Percentiles rank a stretch among this genome's conserved stretches.
phyloP scores from a whole-genome alignment of 2,797 vertebrate genomes.

The Pipistrellus pygmaeus region DNA sequence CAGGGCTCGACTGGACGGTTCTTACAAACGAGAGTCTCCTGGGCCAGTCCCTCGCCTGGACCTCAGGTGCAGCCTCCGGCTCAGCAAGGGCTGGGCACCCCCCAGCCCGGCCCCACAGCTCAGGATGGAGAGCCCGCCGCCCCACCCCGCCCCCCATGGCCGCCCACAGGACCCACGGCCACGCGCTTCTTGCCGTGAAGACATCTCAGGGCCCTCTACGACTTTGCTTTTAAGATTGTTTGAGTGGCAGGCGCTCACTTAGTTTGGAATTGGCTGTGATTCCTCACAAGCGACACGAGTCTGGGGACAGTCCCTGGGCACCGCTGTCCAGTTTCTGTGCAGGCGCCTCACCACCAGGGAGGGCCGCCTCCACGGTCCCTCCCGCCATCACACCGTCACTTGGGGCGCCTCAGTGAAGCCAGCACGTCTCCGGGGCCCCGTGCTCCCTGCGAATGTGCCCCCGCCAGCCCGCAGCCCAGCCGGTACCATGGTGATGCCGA shows the following conservation, averaged over 20 bases:
- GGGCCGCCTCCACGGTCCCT: background rate
- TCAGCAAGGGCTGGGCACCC: background rate
- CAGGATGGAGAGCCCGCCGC: background rate
- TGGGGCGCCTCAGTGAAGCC: background rate
- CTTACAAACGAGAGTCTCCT: background rate
- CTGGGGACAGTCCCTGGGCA: background rate
- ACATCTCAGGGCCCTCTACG: background rate
- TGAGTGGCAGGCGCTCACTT: background rate
- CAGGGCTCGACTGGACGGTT: background rate
- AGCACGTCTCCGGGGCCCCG: background rate
- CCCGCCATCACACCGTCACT: background rate
- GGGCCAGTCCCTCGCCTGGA: background rate
- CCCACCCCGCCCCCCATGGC: background rate
- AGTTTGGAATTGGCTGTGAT: background rate
- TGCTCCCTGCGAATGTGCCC: too few relatives aligned
- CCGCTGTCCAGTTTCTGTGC: rapidly evolving
- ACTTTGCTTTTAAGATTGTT: background rate
- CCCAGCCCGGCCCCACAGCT: background rate
- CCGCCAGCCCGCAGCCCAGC: background rate
- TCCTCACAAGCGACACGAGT: background rate
- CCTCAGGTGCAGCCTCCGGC: background rate
- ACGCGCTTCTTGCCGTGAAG: background rate
- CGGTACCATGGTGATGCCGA: constrained; percentile 91
- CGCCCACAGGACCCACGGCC: background rate
- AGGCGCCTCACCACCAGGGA: background rate